Base-by-base conservation (phyloP, 2,888 invertebrate genomes). In the Brachypalpus laphriformis region DNA sequence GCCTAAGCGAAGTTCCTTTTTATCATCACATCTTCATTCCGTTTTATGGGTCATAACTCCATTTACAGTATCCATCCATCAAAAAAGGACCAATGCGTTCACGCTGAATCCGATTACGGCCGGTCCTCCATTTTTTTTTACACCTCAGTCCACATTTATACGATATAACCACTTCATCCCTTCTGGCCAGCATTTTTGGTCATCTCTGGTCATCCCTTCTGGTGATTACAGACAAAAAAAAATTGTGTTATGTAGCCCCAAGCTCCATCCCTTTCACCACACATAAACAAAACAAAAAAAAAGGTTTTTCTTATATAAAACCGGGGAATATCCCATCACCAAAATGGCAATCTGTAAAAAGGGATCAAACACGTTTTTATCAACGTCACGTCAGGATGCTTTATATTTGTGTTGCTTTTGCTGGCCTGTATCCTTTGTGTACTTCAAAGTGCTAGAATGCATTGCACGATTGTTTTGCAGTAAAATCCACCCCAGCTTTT, bases 11-110 rank as follows among this genome's bases (percentile, higher is more conserved):
- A 70, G 20, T 20, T 31, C 45, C 20, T 22, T 37, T 56, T 66
- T 56, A 45, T 70, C 68, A 9, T 65, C 18, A 20, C 40, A 18
- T 54, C 16, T 18, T 49, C 49, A 42, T 78, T 56, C 20, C 40
- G 34, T 83, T 83, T 83, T 83, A 83, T 83, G 83, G 56, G 49
- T 70, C 78, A 74, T 80, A 80, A 83, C 80, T 70, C 70, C 49
- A 70, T 70, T 75, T 56, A 34, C 51, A 74, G 70, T 57, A 16
- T 49, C 72, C 74, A 83, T 82, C 61, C 66, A 82, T 83, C 83
- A 83, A 34, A 70, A 14, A 66, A 68, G 78, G 83, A 22, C 61
- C 59, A 40, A 78, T 71, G 77, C 66, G 72, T 72, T 81, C 31
- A 47, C 61, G 47, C 78, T 68, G 66, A 74, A 74, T 74, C 18